Evolutionary conservation across 2,888 invertebrate species (phyloP).

Genomic region (Yponomeuta cagnagella): DNA sequence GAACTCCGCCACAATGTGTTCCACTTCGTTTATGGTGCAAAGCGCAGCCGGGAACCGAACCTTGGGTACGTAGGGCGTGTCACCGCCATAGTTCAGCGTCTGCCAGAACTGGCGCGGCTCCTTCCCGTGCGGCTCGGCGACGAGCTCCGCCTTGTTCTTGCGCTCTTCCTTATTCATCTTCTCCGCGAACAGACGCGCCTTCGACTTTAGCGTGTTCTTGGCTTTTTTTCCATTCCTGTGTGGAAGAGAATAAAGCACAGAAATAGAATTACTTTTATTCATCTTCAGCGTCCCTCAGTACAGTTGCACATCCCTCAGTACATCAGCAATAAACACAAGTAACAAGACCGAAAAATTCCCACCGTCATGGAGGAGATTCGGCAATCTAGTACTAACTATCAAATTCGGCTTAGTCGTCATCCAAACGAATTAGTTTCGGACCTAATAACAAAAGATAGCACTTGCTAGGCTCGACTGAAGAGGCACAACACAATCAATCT

Average conservation of each 20-base stretch:
- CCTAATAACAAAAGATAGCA: too few species aligned
- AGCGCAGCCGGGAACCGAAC: conserved; percentile 26
- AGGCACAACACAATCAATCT: too few species aligned
- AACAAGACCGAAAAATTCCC: too few species aligned
- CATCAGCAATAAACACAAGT: too few species aligned
- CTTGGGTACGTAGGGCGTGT: conserved; percentile 56
- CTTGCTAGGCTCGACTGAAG: too few species aligned
- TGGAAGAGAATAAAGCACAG: background rate
- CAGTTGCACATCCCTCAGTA: too few species aligned
- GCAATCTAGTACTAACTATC: too few species aligned
- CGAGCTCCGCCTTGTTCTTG: conserved; percentile 94
- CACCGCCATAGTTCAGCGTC: conserved; percentile 77
- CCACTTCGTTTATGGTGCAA: background rate
- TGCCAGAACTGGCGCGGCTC: conserved; percentile 93
- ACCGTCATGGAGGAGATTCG: too few species aligned
- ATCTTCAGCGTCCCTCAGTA: too few species aligned
- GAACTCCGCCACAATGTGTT: background rate
- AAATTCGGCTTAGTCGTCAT: too few species aligned
- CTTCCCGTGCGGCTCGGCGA: conserved; percentile 86
- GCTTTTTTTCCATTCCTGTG: conserved; percentile 82
- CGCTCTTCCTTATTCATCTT: conserved; percentile 99
- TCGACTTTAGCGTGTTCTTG: conserved; percentile 92
- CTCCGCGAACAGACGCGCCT: conserved; percentile 93
- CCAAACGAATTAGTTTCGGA: too few species aligned
- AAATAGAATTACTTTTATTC: background rate